Percentiles rank a stretch among this genome's conserved stretches.
Evolutionary conservation across 1,140 invertebrate species (phyloP).

Genomic region (Andricus grossulariae): DNA sequence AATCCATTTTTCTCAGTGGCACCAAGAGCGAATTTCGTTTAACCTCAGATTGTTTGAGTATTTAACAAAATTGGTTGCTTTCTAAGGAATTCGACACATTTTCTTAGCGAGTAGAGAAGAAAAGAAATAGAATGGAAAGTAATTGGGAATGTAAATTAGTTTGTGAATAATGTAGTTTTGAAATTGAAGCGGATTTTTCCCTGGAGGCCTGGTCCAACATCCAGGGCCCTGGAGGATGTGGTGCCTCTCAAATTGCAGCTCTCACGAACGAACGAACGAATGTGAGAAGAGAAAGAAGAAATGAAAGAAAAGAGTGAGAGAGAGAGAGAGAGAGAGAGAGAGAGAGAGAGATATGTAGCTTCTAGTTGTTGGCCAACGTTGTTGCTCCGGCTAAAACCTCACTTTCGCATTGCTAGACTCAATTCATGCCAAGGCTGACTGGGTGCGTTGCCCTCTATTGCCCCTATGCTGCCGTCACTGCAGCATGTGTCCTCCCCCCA

Average conservation of each 20-base stretch:
- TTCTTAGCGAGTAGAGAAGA: neutral
- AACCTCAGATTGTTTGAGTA: too few relatives aligned
- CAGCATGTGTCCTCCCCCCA: constrained; percentile 52
- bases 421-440: constrained; percentile 77
- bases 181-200: constrained; percentile 35
- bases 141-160: constrained; percentile 13
- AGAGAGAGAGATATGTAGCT: constrained; percentile 30
- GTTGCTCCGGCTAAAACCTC: constrained; percentile 65
- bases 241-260: constrained; percentile 34
- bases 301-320: neutral
- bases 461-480: constrained; percentile 70
- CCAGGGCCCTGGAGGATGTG: constrained; percentile 1
- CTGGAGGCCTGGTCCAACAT: neutral
- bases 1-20: too few relatives aligned
- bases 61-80: too few relatives aligned
- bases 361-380: constrained; percentile 57
- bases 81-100: neutral
- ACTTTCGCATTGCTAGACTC: constrained; percentile 77
- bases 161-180: constrained; percentile 30
- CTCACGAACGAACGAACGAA: neutral
- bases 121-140: neutral
- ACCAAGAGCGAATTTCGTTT: too few relatives aligned
- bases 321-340: too few relatives aligned
- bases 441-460: constrained; percentile 77
- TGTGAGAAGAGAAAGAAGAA: constrained; percentile 39